phyloP scores from a whole-genome alignment of 2,888 invertebrate species.

The Pachymerium ferrugineum region DNA sequence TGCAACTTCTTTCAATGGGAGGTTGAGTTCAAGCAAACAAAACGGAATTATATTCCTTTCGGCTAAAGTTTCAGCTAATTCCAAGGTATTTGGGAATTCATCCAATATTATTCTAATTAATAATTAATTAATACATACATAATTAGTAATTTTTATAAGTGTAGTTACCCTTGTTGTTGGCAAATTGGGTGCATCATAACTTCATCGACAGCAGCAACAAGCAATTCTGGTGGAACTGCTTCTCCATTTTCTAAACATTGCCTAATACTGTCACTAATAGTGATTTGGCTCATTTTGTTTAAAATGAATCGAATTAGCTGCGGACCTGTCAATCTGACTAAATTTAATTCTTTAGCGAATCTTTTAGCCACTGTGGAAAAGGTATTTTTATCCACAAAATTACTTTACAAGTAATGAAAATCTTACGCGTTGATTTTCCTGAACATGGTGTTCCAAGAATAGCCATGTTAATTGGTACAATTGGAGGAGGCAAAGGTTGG shows the following conservation, averaged over 20 bases:
- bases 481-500: neutral
- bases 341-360: neutral
- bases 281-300: neutral
- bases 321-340: neutral
- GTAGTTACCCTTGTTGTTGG: neutral
- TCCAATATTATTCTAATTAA: neutral
- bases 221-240: neutral
- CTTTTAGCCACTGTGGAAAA: neutral
- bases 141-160: neutral
- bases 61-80: neutral
- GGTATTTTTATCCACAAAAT: no score
- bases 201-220: neutral
- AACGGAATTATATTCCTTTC: neutral
- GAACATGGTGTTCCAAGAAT: slow-evolving; percentile 7
- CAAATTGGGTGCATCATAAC: neutral
- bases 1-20: neutral
- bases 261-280: neutral
- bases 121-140: neutral
- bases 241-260: neutral
- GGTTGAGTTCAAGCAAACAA: neutral
- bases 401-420: neutral
- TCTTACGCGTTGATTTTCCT: slow-evolving; percentile 9
- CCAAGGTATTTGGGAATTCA: neutral
- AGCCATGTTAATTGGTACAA: neutral
- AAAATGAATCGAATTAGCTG: neutral